Base-by-base conservation (phyloP, 1,140 invertebrate species). In the Philotrypesis tridentata region DNA sequence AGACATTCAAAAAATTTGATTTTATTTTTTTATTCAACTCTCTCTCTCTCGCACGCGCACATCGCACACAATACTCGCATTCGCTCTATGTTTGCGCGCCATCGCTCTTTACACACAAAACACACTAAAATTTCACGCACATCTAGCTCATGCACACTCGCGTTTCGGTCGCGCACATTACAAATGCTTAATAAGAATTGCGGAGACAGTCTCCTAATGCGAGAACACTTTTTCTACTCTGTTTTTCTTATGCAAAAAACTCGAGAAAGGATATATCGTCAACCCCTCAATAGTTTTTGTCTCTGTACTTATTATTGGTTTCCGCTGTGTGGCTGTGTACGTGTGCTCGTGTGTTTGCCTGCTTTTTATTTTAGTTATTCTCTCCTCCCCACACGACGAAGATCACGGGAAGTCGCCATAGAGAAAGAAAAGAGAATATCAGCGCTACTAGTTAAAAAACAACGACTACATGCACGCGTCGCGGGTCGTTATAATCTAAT, bases 1-100 rank as follows among this genome's bases (percentile, higher is more conserved):
- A 82, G 83, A 82, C 83, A 79, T 79, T 72, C 72, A 84, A 70
- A 77, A n/a, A 75, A 79, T 84, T 84, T 84, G 83, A 84, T 84
- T 83, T 84, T 55, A 73, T 65, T 78, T 72, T 74, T 33, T n/a
- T 63, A 63, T 81, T 74, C 25, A 81, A 48, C 48, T 23, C 37
- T 77, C 67, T 33, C 21, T 73, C 68, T 12, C 67, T 68, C 61
- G 48, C 48, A 1, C 48, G 21, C 5, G 25, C 60, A 14, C 33
- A 37, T 40, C 9, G n/a, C n/a, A n/a, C n/a, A n/a, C n/a, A n/a
- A n/a, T n/a, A n/a, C 55, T 14, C 60, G 12, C 6, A 4, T 33
- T 9, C 29, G 17, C 23, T 27, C 33, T 71, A 63, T 17, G 17
- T 17, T 37, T 37, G 33, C 33, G 33, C 33, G 33, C 3, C 9